Conservation (phyloP, 2,797 vertebrate species). For the Sternarchorhynchus goeldii region DNA sequence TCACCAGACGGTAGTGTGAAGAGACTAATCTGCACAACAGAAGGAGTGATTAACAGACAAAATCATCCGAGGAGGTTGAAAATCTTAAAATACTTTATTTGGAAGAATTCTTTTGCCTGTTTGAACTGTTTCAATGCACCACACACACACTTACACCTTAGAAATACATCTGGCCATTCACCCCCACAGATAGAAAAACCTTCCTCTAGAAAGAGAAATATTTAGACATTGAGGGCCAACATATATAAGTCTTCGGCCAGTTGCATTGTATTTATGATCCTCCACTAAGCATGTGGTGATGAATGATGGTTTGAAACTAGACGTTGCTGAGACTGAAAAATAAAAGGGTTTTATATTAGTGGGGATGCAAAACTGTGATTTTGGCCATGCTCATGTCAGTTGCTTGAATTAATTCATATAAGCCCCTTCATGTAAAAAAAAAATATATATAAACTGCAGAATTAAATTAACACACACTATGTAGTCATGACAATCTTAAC, state of each 20-base stretch:
- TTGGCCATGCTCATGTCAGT: neutral
- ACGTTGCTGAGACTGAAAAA: slow-evolving; percentile 21
- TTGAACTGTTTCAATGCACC: neutral
- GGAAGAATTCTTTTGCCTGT: too few relatives aligned
- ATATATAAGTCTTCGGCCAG: slow-evolving; percentile 42
- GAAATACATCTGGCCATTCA: slow-evolving; percentile 53
- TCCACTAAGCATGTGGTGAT: slow-evolving; percentile 60
- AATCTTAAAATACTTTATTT: too few relatives aligned
- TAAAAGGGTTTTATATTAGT: neutral
- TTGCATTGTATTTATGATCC: slow-evolving; percentile 64
- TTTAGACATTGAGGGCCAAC: slow-evolving; percentile 52
- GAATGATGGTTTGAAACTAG: slow-evolving; percentile 55
- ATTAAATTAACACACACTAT: slow-evolving; percentile 13
- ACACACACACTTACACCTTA: slow-evolving; percentile 13
- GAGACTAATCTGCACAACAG: too few relatives aligned
- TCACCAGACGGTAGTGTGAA: too few relatives aligned
- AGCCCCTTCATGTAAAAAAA: neutral
- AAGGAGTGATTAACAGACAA: neutral
- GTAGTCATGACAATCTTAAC: neutral
- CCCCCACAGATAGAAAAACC: slow-evolving; percentile 53
- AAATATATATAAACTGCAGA: neutral
- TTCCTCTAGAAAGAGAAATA: slow-evolving; percentile 56
- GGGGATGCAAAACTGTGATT: neutral
- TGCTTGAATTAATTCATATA: neutral
- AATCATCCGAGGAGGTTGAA: neutral